A percentile compares a stretch with the other conserved stretches of the same genome.
phyloP scores from a whole-genome alignment of 2,113 vertebrate genomes.

The Chlorodrepanis virens region DNA sequence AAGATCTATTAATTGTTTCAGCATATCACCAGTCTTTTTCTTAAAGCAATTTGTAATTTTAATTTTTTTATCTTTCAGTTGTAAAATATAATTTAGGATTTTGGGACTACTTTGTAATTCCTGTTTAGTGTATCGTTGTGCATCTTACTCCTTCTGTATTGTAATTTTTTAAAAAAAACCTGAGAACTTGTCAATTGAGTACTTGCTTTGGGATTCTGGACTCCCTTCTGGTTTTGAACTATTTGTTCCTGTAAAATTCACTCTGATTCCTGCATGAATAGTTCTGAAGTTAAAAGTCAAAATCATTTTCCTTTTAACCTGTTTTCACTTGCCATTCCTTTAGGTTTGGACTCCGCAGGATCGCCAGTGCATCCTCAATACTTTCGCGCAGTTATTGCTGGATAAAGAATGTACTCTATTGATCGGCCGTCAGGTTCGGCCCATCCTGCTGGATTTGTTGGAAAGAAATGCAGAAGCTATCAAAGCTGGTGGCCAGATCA shows the following conservation, averaged over 20 bases:
- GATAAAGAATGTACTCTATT: conserved; percentile 91
- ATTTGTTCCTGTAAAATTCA: not conserved
- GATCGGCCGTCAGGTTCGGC: conserved; percentile 85
- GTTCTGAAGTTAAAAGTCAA: not conserved
- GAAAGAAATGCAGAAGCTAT: conserved; percentile 89
- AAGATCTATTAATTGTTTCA: not conserved
- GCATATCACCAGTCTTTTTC: not conserved
- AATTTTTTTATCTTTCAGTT: not conserved
- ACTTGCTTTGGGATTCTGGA: not conserved
- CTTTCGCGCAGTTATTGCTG: conserved; percentile 83
- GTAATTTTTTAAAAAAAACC: not conserved
- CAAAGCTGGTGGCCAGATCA: conserved; percentile 80
- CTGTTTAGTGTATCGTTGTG: not conserved
- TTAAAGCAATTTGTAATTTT: not conserved
- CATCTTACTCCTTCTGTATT: not conserved
- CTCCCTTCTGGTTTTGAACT: not conserved
- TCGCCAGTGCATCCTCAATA: conserved; percentile 84
- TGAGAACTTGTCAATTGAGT: not conserved
- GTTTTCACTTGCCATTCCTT: not conserved
- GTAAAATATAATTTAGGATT: not conserved
- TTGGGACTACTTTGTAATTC: not conserved
- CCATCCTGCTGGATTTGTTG: conserved; percentile 89
- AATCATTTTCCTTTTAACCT: not conserved
- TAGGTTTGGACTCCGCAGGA: conserved; percentile 92
- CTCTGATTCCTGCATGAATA: not conserved